Percentiles rank a stretch among this genome's conserved stretches.
phyloP scores from a whole-genome alignment of 2,797 vertebrate genomes.

The Avahi laniger region DNA sequence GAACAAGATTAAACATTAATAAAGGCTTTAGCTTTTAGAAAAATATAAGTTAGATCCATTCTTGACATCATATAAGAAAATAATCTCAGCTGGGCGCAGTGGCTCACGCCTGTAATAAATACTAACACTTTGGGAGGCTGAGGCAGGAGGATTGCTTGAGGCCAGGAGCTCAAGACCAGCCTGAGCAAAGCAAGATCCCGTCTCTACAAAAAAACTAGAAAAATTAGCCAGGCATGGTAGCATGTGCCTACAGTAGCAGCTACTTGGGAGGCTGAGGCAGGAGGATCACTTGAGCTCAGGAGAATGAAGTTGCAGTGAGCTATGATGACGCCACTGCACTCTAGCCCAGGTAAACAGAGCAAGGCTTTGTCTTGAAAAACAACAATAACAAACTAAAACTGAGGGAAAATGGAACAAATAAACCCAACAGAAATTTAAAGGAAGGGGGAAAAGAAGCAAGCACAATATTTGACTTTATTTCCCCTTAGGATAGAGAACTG shows the following conservation, averaged over 20 bases:
- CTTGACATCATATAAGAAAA: neutral
- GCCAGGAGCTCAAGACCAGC: neutral
- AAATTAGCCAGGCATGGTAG: neutral
- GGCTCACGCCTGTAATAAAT: neutral
- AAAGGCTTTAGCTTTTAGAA: neutral
- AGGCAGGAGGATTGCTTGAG: neutral
- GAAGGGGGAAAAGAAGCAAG: neutral
- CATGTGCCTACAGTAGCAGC: too few species aligned
- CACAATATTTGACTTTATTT: neutral
- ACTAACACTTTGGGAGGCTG: neutral
- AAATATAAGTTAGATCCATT: conserved; percentile 39
- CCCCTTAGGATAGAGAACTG: neutral
- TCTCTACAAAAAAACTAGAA: too few species aligned
- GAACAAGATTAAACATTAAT: conserved; percentile 17
- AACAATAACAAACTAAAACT: neutral
- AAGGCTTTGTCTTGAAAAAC: too few species aligned
- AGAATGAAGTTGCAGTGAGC: neutral
- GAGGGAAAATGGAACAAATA: neutral
- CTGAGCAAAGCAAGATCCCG: neutral
- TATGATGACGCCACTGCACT: neutral
- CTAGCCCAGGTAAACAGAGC: neutral
- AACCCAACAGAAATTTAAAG: neutral
- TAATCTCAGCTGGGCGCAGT: neutral
- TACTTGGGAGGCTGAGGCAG: neutral
- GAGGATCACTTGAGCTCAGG: neutral